Evolutionary conservation across 1,140 invertebrate genomes (phyloP), one percentile per base, ranked within the genome.

Genomic region (Anastrepha ludens): DNA sequence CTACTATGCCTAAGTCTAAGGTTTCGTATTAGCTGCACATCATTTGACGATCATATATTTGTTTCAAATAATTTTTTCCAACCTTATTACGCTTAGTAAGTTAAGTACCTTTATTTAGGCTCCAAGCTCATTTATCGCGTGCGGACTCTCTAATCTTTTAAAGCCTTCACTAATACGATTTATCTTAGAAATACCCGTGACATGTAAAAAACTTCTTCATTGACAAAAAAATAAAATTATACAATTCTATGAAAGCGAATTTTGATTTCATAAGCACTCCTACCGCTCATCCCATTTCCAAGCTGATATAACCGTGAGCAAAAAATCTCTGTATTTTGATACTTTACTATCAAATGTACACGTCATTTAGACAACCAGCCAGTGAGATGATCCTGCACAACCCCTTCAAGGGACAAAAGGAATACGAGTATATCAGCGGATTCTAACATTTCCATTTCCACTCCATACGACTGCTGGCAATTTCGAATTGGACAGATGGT

Each of bases 321-420:
- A 20, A 67, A 67, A 67, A 67, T 67, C 64, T 67, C 5, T 81
- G 50, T 81, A 81, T 58, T 86, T 86, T 44, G 39, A 62, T 62
- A 47, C n/a, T 86, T 60, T 62, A 17, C 44, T 86, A 86, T 86
- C 59, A 86, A 86, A 86, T 86, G 85, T 59, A 86, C 29, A 60
- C 29, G 62, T 62, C 85, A 60, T n/a, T 86, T 59, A 70, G 44
- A 17, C 15, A 67, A 7, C 55, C 65, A 15, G 47, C 20, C 17
- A 59, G 62, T 65, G 59, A 58, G 86, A 67, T 65, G 60, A 50
- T 44, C 78, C 59, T 41, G 67, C 70, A n/a, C 67, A 81, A 50
- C 74, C 74, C 74, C 47, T 81, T 81, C 58, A 58, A 87, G 89
- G 89, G 6, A 47, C 20, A 39, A 67, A 67, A 9, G n/a, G 64